phyloP scores from a whole-genome alignment of 1,140 invertebrate genomes.

The Drosophila oshimai region DNA sequence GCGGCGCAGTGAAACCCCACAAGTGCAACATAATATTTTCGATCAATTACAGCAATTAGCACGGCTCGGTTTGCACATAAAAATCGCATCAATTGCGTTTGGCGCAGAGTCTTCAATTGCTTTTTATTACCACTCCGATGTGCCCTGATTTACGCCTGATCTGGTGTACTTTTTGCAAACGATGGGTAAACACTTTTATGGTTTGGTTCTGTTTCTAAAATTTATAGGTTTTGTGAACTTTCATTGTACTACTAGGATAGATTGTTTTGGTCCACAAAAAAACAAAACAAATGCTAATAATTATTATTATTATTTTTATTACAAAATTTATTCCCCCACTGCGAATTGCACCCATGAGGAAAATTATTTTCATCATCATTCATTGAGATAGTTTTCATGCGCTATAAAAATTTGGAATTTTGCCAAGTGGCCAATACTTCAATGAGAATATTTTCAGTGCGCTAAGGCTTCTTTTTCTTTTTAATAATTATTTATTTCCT shows the following conservation, averaged over 20 bases:
- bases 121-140: conserved; percentile 1
- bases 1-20: neutral
- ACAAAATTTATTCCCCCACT: neutral
- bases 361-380: conserved; percentile 1
- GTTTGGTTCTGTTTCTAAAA: neutral
- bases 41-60: conserved; percentile 26
- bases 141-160: neutral
- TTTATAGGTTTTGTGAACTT: conserved; percentile 6
- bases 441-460: conserved; percentile 35
- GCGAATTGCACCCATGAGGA: neutral
- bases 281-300: too few species aligned
- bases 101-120: conserved; percentile 1
- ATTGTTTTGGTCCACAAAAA: neutral
- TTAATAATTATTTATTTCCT: conserved; percentile 17
- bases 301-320: too few species aligned
- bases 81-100: conserved; percentile 14
- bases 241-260: neutral
- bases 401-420: conserved; percentile 14
- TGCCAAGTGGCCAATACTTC: conserved; percentile 45
- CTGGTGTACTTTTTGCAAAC: neutral
- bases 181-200: neutral
- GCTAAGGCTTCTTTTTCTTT: conserved; percentile 32
- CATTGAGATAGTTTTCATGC: neutral
- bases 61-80: conserved; percentile 1
- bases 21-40: neutral